Percentiles rank a stretch among this genome's conserved stretches.
These are phyloP conservation scores for Clunio marinus DNA, from an alignment of 2,888 invertebrate species.

Conservation along the genomic window DNA sequence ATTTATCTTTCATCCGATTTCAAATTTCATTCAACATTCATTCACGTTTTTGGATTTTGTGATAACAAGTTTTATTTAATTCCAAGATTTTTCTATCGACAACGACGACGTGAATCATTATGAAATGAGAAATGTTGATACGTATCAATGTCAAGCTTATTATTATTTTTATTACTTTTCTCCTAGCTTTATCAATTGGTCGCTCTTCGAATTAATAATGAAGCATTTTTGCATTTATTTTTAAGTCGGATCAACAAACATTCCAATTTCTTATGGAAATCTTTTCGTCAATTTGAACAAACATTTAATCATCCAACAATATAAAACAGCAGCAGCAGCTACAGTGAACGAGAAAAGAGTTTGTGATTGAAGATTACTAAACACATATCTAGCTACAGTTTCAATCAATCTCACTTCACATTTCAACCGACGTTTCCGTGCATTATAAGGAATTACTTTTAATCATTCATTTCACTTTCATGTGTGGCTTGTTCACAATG, in stretches of 20 bases:
- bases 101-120: not conserved
- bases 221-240: not conserved
- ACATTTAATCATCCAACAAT: constrained; percentile 16
- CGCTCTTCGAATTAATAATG: not conserved
- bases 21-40: not conserved
- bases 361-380: constrained; percentile 15
- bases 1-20: not conserved
- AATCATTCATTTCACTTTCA: not conserved
- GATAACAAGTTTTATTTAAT: constrained; percentile 2
- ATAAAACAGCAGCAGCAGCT: not conserved
- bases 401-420: not conserved
- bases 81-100: no score
- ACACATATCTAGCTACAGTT: not conserved
- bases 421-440: not conserved
- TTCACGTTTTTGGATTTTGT: not conserved
- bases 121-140: not conserved
- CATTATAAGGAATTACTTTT: constrained; percentile 5
- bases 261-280: constrained; percentile 22
- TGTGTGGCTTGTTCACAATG: no score
- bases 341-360: not conserved
- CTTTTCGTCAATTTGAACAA: constrained; percentile 1
- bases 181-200: no score
- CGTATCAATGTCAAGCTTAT: constrained; percentile 36
- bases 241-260: not conserved
- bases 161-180: constrained; percentile 15